A percentile compares a stretch with the other conserved stretches of the same genome.
Conservation (phyloP, 2,888 invertebrate species). For the Salpingus planirostris region DNA sequence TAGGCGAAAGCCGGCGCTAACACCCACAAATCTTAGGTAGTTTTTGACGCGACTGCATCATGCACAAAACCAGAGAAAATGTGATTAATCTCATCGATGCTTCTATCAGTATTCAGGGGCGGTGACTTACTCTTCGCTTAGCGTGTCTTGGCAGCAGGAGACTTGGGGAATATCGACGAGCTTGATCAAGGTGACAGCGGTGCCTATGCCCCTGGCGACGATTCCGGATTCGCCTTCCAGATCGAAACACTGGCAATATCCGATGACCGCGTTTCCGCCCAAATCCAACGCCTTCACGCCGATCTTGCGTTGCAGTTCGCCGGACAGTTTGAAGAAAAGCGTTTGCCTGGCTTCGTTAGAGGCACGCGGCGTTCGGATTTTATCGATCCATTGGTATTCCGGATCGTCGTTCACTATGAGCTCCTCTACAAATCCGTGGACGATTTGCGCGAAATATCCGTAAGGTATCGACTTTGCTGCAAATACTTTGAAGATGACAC, state of each 20-base stretch:
- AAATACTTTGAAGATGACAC: conserved; percentile 1
- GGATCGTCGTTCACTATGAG: conserved; percentile 95
- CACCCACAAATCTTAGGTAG: conserved; percentile 40
- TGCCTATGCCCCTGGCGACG: conserved; percentile 91
- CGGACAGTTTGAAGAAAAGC: conserved; percentile 88
- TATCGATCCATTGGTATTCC: conserved; percentile 98
- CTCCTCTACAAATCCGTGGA: conserved; percentile 95
- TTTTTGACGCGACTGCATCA: conserved; percentile 35
- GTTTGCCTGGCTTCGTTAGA: conserved; percentile 96
- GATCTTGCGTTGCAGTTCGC: conserved; percentile 87
- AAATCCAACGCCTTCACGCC: conserved; percentile 88
- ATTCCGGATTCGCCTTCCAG: conserved; percentile 95
- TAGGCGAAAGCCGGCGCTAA: conserved; percentile 37
- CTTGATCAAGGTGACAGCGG: conserved; percentile 68
- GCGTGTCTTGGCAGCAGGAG: conserved; percentile 12
- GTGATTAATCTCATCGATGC: too few relatives aligned
- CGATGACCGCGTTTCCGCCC: conserved; percentile 92
- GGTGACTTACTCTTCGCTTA: conserved; percentile 53
- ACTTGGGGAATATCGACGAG: conserved; percentile 41
- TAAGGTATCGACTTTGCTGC: conserved; percentile 53
- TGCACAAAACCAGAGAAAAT: too few relatives aligned
- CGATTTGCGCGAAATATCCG: conserved; percentile 75
- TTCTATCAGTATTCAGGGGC: not conserved
- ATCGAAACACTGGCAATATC: conserved; percentile 92
- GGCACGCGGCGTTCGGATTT: conserved; percentile 92